Conservation (phyloP, 1,140 invertebrate species). For the Bombyx mandarina region DNA sequence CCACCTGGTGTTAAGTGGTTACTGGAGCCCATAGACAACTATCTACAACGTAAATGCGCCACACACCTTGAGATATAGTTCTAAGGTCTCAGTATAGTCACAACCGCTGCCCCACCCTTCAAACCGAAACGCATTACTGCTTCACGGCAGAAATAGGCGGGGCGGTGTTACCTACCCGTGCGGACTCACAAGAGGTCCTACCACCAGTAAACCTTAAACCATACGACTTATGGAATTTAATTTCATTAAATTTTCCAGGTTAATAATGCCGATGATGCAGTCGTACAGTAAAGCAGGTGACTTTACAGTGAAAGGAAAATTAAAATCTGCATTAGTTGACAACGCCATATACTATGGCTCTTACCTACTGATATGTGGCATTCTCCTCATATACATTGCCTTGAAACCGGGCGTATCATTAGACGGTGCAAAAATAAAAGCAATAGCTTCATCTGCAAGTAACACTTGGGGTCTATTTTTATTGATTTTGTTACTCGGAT, state of each 20-base stretch:
- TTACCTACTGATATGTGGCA: conserved; percentile 94
- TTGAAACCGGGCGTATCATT: conserved; percentile 90
- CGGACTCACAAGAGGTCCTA: too few species aligned
- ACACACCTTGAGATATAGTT: too few species aligned
- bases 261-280: conserved; percentile 98
- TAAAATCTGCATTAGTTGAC: conserved; percentile 95
- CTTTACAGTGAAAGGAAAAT: conserved; percentile 94
- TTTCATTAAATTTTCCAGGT: conserved; percentile 70
- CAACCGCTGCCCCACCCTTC: too few species aligned
- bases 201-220: neutral
- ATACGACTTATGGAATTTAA: neutral
- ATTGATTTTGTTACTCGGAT: conserved; percentile 93
- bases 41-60: too few species aligned
- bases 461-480: conserved; percentile 99
- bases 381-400: conserved; percentile 96
- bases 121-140: too few species aligned
- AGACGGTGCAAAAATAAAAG: conserved; percentile 94
- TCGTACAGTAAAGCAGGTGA: conserved; percentile 98
- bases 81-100: too few species aligned
- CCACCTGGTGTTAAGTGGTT: too few species aligned
- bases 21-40: too few species aligned
- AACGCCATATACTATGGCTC: conserved; percentile 99
- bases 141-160: too few species aligned
- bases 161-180: too few species aligned
- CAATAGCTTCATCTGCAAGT: conserved; percentile 97